Percentiles rank a stretch among this genome's conserved stretches.
These are phyloP conservation scores for Lycophotia porphyrea DNA, from an alignment of 2,888 invertebrate genomes.

Conservation along the genomic window DNA sequence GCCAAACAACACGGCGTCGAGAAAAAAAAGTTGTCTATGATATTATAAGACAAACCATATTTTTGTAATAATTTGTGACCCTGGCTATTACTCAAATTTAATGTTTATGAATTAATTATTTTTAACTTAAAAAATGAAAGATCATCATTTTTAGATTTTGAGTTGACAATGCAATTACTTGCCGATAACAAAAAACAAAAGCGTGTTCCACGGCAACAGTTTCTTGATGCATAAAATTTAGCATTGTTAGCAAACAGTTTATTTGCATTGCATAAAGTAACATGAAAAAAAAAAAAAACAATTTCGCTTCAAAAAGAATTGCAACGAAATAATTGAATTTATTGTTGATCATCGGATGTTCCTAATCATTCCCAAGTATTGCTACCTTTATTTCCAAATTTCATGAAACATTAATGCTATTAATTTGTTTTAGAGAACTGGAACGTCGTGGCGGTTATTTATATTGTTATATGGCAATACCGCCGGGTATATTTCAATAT, in stretches of 20 bases:
- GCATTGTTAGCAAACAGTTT: not conserved
- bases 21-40: slow-evolving; percentile 32
- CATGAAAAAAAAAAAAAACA: not conserved
- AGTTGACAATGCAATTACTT: not conserved
- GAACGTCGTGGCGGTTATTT: slow-evolving; percentile 20
- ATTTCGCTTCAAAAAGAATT: not conserved
- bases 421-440: not conserved
- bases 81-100: not conserved
- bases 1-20: slow-evolving; percentile 24
- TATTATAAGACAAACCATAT: not conserved
- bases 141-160: not conserved
- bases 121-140: fast-evolving
- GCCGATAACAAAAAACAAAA: slow-evolving; percentile 16
- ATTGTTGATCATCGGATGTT: not conserved
- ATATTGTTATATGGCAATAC: slow-evolving; percentile 30
- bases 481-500: slow-evolving; percentile 29
- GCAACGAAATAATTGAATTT: not conserved
- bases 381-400: not conserved
- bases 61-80: not conserved
- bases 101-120: not conserved
- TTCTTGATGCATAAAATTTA: not conserved
- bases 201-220: slow-evolving; percentile 10
- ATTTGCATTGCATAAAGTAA: not conserved
- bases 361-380: not conserved
- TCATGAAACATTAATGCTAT: not conserved